phyloP scores from a whole-genome alignment of 2,888 invertebrate species.

The Drosophila quasianomalipes region DNA sequence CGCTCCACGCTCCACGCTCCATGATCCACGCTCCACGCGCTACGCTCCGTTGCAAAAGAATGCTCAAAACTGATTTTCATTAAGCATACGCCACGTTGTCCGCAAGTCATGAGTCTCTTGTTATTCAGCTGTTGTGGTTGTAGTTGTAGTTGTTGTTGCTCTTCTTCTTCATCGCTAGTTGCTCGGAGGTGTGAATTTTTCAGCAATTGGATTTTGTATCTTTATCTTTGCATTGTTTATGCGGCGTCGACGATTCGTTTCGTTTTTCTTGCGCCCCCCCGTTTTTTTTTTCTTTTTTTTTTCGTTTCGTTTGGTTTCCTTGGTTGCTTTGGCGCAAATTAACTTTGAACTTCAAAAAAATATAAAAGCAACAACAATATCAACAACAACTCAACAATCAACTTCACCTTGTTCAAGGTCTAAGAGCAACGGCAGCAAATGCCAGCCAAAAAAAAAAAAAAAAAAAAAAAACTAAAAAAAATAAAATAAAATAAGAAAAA shows the following conservation, averaged over 20 bases:
- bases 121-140: constrained; percentile 8
- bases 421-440: constrained; percentile 71
- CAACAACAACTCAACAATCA: constrained; percentile 66
- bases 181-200: constrained; percentile 71
- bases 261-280: constrained; percentile 42
- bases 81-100: constrained; percentile 69
- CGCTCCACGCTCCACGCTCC: neutral
- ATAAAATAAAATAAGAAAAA: constrained; percentile 32
- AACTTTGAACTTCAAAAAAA: constrained; percentile 76
- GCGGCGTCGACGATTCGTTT: constrained; percentile 42
- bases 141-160: constrained; percentile 4
- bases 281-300: constrained; percentile 37
- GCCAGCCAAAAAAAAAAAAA: constrained; percentile 31
- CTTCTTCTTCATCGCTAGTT: constrained; percentile 5
- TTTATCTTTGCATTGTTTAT: constrained; percentile 75
- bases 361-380: constrained; percentile 21
- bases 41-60: constrained; percentile 1
- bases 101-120: constrained; percentile 31
- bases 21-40: neutral
- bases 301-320: constrained; percentile 36
- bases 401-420: constrained; percentile 80
- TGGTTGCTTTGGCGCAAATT: constrained; percentile 62
- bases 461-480: constrained; percentile 4
- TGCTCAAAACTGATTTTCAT: constrained; percentile 47
- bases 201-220: constrained; percentile 67